Base-by-base conservation (phyloP, 2,113 vertebrate genomes). In the Pagrus major region DNA sequence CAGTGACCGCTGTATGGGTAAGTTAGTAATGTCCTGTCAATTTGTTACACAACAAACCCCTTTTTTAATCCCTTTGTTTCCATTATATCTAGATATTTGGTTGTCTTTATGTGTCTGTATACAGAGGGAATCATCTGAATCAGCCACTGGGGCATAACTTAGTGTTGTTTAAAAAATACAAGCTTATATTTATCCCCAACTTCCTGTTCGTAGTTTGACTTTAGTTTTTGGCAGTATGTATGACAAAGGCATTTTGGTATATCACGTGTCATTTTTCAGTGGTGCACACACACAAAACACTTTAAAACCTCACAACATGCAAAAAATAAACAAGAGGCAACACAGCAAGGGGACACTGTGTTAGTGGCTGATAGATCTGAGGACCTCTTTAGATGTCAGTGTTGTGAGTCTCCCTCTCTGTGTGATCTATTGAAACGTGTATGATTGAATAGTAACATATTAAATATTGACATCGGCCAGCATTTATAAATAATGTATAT, bases 401-500 rank as follows among this genome's bases (percentile, higher is more conserved):
- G 59, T 78, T 73, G 51, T 82, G 77, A 83, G 80, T 82, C 80
- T 88, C 71, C 51, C 54, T 79, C 44, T 78, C n/a, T 79, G 41
- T 92, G 85, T 90, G 88, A 91, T 86, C 89, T 88, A 84, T 83
- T 88, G 71, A 91, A 85, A 83, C 47, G 67, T 90, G 71, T 89
- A 86, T 89, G 80, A 91, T 83, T 89, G 75, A 89, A 90, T 79
- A 90, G 86, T 86, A 90, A 90, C 86, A 86, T 89, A 91, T 84
- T 83, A 76, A 91, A 88, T 92, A 86, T 91, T 91, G 89, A 93
- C 84, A 93, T 91, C 47, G 85, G 88, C 84, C 91, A 92, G 90
- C 91, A 92, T 94, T 93, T 95, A 94, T 95, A 94, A 91, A 95
- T 94, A 93, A 88, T 95, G 94, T 94, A 95, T 89, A 95, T 94